Evolutionary conservation across 2,888 invertebrate species (phyloP).

Genomic region (Perizoma affinitatum): DNA sequence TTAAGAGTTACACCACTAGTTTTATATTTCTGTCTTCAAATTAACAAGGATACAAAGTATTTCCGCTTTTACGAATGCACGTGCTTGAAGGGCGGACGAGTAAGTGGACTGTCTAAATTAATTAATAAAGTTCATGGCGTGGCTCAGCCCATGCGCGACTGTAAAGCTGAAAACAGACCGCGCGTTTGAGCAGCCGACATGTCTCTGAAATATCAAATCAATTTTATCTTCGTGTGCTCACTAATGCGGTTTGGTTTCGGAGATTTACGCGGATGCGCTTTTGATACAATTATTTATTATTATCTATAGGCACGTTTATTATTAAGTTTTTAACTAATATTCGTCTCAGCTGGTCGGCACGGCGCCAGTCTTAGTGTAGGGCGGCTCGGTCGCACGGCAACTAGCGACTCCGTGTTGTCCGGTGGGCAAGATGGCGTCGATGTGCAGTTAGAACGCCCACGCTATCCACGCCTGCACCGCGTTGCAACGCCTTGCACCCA

Average conservation of each 20-base stretch:
- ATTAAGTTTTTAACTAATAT: not conserved
- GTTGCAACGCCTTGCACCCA: slow-evolving; percentile 75
- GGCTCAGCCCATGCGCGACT: slow-evolving; percentile 57
- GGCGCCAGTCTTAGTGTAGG: slow-evolving; percentile 35
- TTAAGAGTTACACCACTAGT: slow-evolving; percentile 48
- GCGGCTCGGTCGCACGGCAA: slow-evolving; percentile 45
- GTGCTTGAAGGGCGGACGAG: slow-evolving; percentile 61
- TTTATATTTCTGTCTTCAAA: slow-evolving; percentile 60
- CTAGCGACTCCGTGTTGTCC: slow-evolving; percentile 62
- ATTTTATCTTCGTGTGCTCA: slow-evolving; percentile 74
- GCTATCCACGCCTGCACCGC: slow-evolving; percentile 78
- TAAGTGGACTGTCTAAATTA: slow-evolving; percentile 79
- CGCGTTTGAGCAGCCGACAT: slow-evolving; percentile 32
- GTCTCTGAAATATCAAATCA: slow-evolving; percentile 54
- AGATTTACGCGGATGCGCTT: slow-evolving; percentile 59
- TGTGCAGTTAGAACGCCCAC: slow-evolving; percentile 73
- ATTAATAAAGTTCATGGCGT: slow-evolving; percentile 66
- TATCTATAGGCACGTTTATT: slow-evolving; percentile 29
- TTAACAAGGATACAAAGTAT: slow-evolving; percentile 67
- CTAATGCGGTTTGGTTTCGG: slow-evolving; percentile 71
- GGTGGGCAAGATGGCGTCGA: slow-evolving; percentile 79
- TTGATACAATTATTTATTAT: slow-evolving; percentile 52
- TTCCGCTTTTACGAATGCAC: slow-evolving; percentile 66
- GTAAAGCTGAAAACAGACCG: slow-evolving; percentile 57
- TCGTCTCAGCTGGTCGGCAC: slow-evolving; percentile 8